A percentile compares a stretch with the other conserved stretches of the same genome.
Evolutionary conservation across 1,140 invertebrate species (phyloP).

Genomic region (Drosophila parvula): DNA sequence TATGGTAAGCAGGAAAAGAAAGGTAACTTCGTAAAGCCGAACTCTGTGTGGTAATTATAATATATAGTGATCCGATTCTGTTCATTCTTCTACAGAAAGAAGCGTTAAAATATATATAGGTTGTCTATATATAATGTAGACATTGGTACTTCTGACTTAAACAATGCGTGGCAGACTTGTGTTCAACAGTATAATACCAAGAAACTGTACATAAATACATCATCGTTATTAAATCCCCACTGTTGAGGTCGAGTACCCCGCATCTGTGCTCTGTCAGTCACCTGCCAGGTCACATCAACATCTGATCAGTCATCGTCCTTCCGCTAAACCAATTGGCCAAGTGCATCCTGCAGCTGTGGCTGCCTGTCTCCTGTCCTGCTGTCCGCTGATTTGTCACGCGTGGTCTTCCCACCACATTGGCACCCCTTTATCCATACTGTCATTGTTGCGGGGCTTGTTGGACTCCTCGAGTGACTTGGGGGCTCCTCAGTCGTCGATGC

Average conservation of each 20-base stretch:
- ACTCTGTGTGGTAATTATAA: neutral
- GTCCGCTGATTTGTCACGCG: constrained; percentile 59
- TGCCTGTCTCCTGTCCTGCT: constrained; percentile 14
- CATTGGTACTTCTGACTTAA: too few species aligned
- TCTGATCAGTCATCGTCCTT: constrained; percentile 32
- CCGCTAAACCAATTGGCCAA: constrained; percentile 42
- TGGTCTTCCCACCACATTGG: constrained; percentile 33
- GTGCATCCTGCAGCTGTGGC: constrained; percentile 42
- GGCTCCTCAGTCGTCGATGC: constrained; percentile 58
- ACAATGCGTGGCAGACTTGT: too few species aligned
- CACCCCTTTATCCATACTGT: constrained; percentile 18
- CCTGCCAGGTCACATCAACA: constrained; percentile 10
- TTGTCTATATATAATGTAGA: too few species aligned
- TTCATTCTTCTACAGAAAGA: too few species aligned
- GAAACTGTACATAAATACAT: neutral
- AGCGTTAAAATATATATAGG: too few species aligned
- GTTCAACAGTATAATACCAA: neutral
- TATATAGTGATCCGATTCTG: neutral
- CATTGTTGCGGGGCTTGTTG: constrained; percentile 54
- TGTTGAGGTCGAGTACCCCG: neutral
- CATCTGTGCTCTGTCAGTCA: constrained; percentile 4
- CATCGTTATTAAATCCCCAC: neutral
- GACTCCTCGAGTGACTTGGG: constrained; percentile 34
- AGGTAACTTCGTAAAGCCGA: neutral
- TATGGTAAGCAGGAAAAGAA: too few species aligned